Conservation (phyloP, 2,797 vertebrate species). For the Xiphophorus birchmanni region DNA sequence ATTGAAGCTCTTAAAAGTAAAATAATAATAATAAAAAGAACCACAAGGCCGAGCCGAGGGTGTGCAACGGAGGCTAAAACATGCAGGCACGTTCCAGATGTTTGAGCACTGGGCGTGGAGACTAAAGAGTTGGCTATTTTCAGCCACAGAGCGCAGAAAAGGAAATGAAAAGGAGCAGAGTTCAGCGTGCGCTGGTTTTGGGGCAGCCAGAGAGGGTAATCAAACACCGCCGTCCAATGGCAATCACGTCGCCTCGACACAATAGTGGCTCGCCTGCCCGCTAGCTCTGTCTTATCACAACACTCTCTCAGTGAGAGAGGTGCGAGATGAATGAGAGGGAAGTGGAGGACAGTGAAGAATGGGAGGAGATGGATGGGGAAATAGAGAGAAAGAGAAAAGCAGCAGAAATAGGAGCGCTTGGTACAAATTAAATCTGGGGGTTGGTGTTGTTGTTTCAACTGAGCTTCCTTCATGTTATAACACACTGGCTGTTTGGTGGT, state of each 20-base stretch:
- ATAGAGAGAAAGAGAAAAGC: conserved; percentile 36
- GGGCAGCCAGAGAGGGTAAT: conserved; percentile 59
- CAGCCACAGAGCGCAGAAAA: conserved; percentile 52
- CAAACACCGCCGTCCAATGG: conserved; percentile 58
- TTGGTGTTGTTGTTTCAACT: conserved; percentile 37
- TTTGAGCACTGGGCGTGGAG: conserved; percentile 63
- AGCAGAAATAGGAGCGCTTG: conserved; percentile 45
- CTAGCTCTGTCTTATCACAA: conserved; percentile 66
- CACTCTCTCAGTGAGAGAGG: conserved; percentile 49
- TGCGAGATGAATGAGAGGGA: conserved; percentile 61
- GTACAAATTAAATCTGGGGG: conserved; percentile 58
- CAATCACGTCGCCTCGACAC: conserved; percentile 54
- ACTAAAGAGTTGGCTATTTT: conserved; percentile 74
- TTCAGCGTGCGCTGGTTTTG: conserved; percentile 53
- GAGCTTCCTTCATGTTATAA: conserved; percentile 36
- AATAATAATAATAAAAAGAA: conserved; percentile 28
- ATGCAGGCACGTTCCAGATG: conserved; percentile 63
- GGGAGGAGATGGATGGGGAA: conserved; percentile 48
- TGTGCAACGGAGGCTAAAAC: conserved; percentile 47
- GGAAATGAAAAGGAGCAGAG: conserved; percentile 71
- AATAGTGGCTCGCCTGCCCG: conserved; percentile 47
- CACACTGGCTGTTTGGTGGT: conserved; percentile 38
- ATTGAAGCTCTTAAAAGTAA: neutral
- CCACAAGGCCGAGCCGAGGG: conserved; percentile 15
- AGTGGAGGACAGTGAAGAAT: conserved; percentile 40